Conservation (phyloP, 1,140 invertebrate species). For the Radopholus similis region DNA sequence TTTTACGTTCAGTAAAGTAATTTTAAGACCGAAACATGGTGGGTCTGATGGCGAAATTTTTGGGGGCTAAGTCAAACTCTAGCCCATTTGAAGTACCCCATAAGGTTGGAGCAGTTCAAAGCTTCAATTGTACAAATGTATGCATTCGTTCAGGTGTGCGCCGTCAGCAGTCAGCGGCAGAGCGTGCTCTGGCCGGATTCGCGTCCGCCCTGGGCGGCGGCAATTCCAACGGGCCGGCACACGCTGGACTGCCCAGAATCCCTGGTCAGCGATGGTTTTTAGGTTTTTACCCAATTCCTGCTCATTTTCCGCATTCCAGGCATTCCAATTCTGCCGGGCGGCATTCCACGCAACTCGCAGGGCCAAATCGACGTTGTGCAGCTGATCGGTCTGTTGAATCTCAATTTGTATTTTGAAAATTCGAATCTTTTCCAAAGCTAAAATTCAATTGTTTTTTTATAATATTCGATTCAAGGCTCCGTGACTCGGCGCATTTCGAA, state of each 20-base stretch:
- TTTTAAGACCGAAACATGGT: too few species aligned
- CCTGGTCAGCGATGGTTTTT: slow-evolving; percentile 12
- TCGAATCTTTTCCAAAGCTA: slow-evolving; percentile 10
- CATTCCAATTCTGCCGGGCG: slow-evolving; percentile 57
- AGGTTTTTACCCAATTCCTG: background rate
- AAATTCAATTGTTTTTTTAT: background rate
- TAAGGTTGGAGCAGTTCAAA: too few species aligned
- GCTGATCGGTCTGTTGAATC: slow-evolving; percentile 56
- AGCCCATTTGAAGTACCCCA: too few species aligned
- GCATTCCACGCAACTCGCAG: slow-evolving; percentile 58
- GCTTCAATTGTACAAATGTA: too few species aligned
- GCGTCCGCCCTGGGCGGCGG: slow-evolving; percentile 54
- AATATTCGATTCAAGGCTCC: slow-evolving; percentile 34
- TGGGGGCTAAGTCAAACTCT: too few species aligned
- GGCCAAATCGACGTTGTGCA: slow-evolving; percentile 60
- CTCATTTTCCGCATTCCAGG: slow-evolving; percentile 34
- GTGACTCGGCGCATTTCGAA: slow-evolving; percentile 60
- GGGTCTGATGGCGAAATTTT: too few species aligned
- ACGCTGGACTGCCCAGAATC: slow-evolving; percentile 56
- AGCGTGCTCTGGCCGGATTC: slow-evolving; percentile 52
- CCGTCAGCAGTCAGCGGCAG: slow-evolving; percentile 55
- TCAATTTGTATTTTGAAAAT: slow-evolving; percentile 8
- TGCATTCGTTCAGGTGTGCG: slow-evolving; percentile 39
- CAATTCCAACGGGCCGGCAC: slow-evolving; percentile 48
- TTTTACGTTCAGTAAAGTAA: background rate